Percentiles rank a stretch among this genome's conserved stretches.
Conservation (phyloP, 2,797 vertebrate species). For the Rhabdomys pumilio region DNA sequence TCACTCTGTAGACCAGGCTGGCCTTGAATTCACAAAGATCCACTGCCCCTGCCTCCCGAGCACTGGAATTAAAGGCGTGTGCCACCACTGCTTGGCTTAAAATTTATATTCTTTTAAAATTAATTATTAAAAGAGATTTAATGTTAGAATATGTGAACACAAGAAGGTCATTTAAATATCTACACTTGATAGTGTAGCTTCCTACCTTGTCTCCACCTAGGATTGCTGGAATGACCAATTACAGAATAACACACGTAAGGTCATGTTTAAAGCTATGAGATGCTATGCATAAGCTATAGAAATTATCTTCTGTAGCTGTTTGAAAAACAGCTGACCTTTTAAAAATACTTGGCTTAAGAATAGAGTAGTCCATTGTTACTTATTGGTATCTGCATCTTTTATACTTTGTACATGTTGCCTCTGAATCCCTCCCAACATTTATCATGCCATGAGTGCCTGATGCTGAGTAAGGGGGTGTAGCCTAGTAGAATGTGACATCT, state of each 20-base stretch:
- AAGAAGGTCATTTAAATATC: neutral
- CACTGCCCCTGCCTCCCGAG: neutral
- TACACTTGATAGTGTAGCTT: neutral
- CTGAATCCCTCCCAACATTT: neutral
- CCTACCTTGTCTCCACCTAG: neutral
- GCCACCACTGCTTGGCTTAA: neutral
- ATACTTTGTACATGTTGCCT: neutral
- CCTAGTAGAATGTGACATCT: neutral
- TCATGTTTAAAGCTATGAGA: neutral
- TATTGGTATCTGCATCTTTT: neutral
- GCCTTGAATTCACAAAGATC: neutral
- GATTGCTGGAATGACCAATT: neutral
- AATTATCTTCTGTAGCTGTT: neutral
- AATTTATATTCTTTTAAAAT: constrained; percentile 31
- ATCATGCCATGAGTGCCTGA: neutral
- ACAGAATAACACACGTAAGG: neutral
- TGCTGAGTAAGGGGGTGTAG: neutral
- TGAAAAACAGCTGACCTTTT: neutral
- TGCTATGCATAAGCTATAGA: neutral
- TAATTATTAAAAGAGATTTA: constrained; percentile 16
- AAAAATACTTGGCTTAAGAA: constrained; percentile 9
- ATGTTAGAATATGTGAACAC: neutral
- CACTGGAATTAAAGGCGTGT: neutral
- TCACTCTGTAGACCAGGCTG: neutral
- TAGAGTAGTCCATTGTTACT: neutral